phyloP scores from a whole-genome alignment of 2,888 invertebrate species.

The Apamea sordens region DNA sequence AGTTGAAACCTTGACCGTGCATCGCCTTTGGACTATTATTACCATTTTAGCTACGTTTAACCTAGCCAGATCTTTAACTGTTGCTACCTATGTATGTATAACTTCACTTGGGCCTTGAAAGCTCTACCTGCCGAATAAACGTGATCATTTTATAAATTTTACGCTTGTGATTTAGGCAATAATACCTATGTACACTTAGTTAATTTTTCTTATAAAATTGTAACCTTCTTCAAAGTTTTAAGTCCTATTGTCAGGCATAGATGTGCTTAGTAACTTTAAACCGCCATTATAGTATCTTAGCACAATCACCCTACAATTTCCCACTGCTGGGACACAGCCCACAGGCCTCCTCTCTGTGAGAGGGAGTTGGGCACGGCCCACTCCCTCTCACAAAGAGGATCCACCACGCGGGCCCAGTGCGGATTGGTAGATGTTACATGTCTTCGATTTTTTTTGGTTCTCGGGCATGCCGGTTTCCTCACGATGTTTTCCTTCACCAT shows the following conservation, averaged over 20 bases:
- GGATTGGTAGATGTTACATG: not conserved
- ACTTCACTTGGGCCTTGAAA: constrained; percentile 56
- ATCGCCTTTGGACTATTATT: constrained; percentile 41
- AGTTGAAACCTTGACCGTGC: constrained; percentile 45
- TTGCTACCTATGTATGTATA: constrained; percentile 40
- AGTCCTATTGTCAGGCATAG: not conserved
- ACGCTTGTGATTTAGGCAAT: constrained; percentile 50
- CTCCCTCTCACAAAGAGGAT: no score
- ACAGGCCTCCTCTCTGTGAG: not conserved
- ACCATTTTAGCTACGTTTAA: constrained; percentile 37
- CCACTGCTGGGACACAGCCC: not conserved
- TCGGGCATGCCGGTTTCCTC: not conserved
- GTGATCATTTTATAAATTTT: constrained; percentile 62
- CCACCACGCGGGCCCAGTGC: not conserved
- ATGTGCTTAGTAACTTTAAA: not conserved
- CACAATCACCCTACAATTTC: not conserved
- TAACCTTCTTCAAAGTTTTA: constrained; percentile 40
- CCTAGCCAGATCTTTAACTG: constrained; percentile 33
- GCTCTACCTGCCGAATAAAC: constrained; percentile 53
- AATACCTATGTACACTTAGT: constrained; percentile 34
- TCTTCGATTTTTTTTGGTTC: not conserved
- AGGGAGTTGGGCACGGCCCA: not conserved
- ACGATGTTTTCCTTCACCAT: not conserved
- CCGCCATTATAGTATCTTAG: constrained; percentile 1
- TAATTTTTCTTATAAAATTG: constrained; percentile 48